These are phyloP conservation scores for Tenthredo distinguenda DNA, from an alignment of 2,888 invertebrate genomes.

Conservation along the genomic window DNA sequence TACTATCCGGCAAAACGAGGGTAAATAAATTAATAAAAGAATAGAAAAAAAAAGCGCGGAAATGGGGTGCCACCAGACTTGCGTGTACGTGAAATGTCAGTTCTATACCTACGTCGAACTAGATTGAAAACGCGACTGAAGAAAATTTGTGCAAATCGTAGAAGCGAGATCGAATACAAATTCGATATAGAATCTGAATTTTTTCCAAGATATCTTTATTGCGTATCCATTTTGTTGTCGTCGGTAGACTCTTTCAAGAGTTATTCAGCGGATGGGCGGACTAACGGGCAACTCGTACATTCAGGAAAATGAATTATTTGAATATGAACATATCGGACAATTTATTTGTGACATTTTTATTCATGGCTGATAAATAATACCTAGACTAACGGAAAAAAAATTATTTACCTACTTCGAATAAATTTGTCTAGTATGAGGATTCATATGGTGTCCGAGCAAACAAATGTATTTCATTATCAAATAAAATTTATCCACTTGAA, in stretches of 20 bases:
- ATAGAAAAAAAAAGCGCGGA: not conserved
- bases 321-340: not conserved
- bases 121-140: too few relatives aligned
- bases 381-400: not conserved
- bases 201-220: not conserved
- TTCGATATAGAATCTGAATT: not conserved
- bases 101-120: not conserved
- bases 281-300: not conserved
- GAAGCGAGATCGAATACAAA: not conserved
- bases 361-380: not conserved
- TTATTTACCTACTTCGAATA: not conserved
- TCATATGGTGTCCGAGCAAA: not conserved
- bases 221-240: not conserved
- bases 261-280: conserved; percentile 7
- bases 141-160: not conserved
- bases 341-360: conserved; percentile 17
- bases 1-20: not conserved
- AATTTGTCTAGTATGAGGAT: not conserved
- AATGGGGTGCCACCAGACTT: not conserved
- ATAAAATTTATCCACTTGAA: not conserved
- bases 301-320: not conserved
- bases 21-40: not conserved
- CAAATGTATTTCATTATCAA: not conserved
- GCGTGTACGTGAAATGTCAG: too few relatives aligned
- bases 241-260: not conserved